A percentile compares a stretch with the other conserved stretches of the same genome.
Conservation (phyloP, 2,113 vertebrate genomes). For the Protobothrops mucrosquamatus region DNA sequence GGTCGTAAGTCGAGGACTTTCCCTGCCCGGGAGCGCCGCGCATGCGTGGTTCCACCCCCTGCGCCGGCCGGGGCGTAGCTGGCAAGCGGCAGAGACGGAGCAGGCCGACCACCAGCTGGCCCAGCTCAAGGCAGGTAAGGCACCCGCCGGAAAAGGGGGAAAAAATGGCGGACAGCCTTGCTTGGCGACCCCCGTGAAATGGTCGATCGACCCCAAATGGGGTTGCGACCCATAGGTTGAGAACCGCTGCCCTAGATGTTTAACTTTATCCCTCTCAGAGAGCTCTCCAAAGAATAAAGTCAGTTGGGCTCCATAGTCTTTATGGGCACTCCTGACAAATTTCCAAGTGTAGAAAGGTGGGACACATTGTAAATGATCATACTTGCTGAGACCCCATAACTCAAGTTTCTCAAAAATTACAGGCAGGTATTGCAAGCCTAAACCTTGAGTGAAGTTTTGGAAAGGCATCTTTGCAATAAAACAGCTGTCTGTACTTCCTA, state of each 20-base stretch:
- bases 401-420: not conserved
- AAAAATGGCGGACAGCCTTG: no score
- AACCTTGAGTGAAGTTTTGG: not conserved
- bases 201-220: no score
- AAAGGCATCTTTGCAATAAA: not conserved
- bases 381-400: not conserved
- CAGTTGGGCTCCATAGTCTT: not conserved
- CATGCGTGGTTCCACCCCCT: no score
- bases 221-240: no score
- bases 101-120: no score
- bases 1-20: no score
- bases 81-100: no score
- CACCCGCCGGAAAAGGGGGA: no score
- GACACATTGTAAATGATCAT: not conserved
- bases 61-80: no score
- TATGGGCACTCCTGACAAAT: not conserved
- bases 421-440: not conserved
- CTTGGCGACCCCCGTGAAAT: no score
- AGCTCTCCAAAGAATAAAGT: not conserved
- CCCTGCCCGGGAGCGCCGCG: no score
- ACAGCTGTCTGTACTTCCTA: not conserved
- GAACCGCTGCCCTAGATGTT: not conserved
- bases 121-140: no score
- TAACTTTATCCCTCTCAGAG: not conserved
- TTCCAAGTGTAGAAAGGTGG: not conserved